A percentile compares a stretch with the other conserved stretches of the same genome.
These are phyloP conservation scores for Mormyrus proboscirostris DNA, from an alignment of 2,797 vertebrate species.

Conservation along the genomic window DNA sequence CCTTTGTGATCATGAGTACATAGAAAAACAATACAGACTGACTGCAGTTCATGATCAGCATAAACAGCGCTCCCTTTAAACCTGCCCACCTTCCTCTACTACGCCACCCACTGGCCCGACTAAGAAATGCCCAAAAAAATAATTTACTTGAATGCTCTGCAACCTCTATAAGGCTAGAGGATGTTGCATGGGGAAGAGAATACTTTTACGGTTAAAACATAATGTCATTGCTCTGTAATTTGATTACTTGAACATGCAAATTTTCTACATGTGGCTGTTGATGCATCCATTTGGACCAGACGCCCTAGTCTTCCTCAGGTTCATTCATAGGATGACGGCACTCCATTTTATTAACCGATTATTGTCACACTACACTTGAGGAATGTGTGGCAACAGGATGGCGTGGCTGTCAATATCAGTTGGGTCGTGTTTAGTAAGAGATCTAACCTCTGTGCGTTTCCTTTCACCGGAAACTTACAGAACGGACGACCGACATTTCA, in stretches of 20 bases:
- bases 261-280: slow-evolving; percentile 16
- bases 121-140: neutral
- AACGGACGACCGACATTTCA: neutral
- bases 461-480: neutral
- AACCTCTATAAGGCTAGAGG: neutral
- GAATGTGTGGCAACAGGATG: slow-evolving; percentile 15
- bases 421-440: slow-evolving; percentile 27
- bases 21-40: neutral
- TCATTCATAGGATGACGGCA: slow-evolving; percentile 24
- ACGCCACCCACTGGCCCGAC: neutral
- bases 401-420: neutral
- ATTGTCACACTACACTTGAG: slow-evolving; percentile 30
- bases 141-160: neutral
- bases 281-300: slow-evolving; percentile 25
- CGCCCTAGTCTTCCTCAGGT: slow-evolving; percentile 16
- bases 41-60: neutral
- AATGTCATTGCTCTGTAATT: slow-evolving; percentile 29
- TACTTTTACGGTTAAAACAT: neutral
- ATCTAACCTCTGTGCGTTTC: slow-evolving; percentile 18
- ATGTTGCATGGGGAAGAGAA: neutral
- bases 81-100: neutral
- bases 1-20: neutral
- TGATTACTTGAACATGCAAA: slow-evolving; percentile 11
- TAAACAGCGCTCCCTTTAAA: neutral
- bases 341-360: slow-evolving; percentile 29